These are phyloP conservation scores for Norana najaformis DNA, from an alignment of 2,888 invertebrate species.

Conservation along the genomic window DNA sequence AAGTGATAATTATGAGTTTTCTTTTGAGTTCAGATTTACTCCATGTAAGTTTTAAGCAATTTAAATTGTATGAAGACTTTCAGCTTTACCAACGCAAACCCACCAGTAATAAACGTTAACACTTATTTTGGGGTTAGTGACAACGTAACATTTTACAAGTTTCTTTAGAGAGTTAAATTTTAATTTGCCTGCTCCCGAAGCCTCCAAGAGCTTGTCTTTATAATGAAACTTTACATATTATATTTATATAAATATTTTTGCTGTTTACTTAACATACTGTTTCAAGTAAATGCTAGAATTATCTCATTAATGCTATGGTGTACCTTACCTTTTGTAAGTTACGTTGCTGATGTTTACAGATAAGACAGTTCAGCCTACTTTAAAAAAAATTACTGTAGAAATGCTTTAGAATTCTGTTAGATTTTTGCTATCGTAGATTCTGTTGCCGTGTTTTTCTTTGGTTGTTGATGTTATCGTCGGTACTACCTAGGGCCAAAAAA, in stretches of 20 bases:
- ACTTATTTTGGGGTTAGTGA: too few species aligned
- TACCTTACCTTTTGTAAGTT: background rate
- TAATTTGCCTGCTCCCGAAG: background rate
- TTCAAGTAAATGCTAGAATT: background rate
- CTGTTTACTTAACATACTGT: background rate
- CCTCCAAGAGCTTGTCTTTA: background rate
- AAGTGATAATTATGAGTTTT: background rate
- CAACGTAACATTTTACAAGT: background rate
- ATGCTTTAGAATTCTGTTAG: background rate
- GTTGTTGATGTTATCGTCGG: background rate
- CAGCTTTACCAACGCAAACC: background rate
- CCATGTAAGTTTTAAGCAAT: background rate
- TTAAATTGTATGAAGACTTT: background rate
- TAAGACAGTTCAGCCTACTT: background rate
- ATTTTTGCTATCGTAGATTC: slow-evolving; percentile 5
- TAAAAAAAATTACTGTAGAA: background rate
- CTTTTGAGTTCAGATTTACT: background rate
- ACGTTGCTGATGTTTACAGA: background rate
- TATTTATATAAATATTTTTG: background rate
- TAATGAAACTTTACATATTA: background rate
- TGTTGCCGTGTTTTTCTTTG: background rate
- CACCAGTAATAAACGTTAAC: background rate
- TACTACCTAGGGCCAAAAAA: background rate
- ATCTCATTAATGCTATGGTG: background rate
- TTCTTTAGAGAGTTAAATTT: background rate